phyloP scores from a whole-genome alignment of 2,797 vertebrate genomes.

The Ficedula albicollis region DNA sequence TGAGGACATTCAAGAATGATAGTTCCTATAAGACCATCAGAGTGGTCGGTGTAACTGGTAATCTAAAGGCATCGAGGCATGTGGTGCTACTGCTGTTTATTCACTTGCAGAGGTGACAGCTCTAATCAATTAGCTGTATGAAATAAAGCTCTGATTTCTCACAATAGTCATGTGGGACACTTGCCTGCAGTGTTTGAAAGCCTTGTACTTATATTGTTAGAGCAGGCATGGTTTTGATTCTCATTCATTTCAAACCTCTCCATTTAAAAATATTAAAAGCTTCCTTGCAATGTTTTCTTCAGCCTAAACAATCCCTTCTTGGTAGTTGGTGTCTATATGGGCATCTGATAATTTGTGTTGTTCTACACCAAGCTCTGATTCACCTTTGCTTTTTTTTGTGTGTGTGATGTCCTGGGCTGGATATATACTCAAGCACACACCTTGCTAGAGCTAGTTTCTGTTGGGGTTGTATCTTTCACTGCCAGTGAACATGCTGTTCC shows the following conservation, averaged over 20 bases:
- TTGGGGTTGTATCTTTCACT: neutral
- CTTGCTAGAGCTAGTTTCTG: neutral
- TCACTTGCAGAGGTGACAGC: neutral
- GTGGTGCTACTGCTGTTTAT: neutral
- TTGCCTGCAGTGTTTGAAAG: neutral
- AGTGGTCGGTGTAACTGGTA: neutral
- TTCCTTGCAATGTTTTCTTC: neutral
- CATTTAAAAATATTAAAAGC: neutral
- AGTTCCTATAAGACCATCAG: neutral
- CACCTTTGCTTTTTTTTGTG: neutral
- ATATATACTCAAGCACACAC: neutral
- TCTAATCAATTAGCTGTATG: neutral
- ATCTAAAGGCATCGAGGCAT: neutral
- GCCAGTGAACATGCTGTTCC: neutral
- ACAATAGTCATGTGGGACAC: neutral
- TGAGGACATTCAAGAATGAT: neutral
- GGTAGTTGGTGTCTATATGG: neutral
- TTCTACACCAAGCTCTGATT: neutral
- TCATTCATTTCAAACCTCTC: neutral
- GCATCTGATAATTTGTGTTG: neutral
- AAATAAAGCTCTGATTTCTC: neutral
- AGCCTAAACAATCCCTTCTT: neutral
- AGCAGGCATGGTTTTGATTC: neutral
- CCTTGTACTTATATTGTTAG: neutral
- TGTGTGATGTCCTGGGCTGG: neutral